Conservation (phyloP, 1,140 invertebrate species). For the Anadara kagoshimensis region DNA sequence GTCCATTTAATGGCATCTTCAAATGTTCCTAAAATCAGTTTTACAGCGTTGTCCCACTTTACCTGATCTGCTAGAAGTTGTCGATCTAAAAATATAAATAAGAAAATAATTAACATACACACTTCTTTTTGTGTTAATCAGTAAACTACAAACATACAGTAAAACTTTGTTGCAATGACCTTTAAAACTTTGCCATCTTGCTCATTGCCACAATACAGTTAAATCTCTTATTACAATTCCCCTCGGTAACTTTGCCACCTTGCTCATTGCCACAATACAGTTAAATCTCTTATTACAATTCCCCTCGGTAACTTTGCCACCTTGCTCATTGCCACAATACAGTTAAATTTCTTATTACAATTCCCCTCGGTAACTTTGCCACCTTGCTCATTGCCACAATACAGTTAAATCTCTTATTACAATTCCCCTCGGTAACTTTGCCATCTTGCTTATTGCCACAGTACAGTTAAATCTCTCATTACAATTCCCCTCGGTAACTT, state of each 20-base stretch:
- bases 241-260: neutral
- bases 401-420: no score
- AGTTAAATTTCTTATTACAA: no score
- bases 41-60: conserved; percentile 37
- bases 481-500: no score
- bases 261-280: neutral
- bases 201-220: neutral
- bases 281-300: neutral
- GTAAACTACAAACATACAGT: neutral
- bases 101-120: neutral
- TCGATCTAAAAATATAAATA: conserved; percentile 19
- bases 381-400: no score
- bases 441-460: no score
- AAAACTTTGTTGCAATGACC: neutral
- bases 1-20: conserved; percentile 42
- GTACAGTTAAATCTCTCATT: no score
- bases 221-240: neutral
- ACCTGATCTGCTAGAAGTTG: conserved; percentile 20
- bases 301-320: no score
- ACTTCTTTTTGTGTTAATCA: neutral
- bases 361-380: no score
- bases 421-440: no score
- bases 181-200: neutral
- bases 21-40: conserved; percentile 31
- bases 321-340: no score